A percentile compares a stretch with the other conserved stretches of the same genome.
Evolutionary conservation across 2,888 invertebrate genomes (phyloP).

Genomic region (Clivina fossor): DNA sequence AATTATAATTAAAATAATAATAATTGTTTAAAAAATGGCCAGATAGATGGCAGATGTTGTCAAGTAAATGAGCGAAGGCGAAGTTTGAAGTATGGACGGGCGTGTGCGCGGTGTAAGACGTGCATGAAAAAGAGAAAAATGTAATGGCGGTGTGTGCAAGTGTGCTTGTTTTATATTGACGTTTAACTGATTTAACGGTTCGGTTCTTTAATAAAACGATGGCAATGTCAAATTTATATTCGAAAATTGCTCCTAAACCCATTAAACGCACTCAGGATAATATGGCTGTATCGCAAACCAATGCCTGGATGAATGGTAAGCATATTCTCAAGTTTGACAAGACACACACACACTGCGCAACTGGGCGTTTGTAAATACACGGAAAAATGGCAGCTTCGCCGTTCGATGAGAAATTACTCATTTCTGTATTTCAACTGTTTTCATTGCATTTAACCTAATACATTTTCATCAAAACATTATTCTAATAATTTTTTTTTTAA

Average conservation of each 20-base stretch:
- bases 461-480: too few species aligned
- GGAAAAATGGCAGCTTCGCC: conserved; percentile 32
- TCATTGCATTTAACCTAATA: too few species aligned
- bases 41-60: neutral
- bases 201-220: conserved; percentile 49
- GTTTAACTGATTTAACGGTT: conserved; percentile 25
- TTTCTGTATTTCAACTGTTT: too few species aligned
- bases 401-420: too few species aligned
- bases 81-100: neutral
- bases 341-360: too few species aligned
- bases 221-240: conserved; percentile 77
- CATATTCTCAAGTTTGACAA: conserved; percentile 15
- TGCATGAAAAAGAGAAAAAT: conserved; percentile 4
- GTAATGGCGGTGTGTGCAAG: conserved; percentile 38
- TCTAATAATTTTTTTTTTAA: too few species aligned
- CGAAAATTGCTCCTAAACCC: conserved; percentile 73
- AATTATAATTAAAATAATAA: too few species aligned
- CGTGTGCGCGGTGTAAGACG: conserved; percentile 4
- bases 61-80: too few species aligned
- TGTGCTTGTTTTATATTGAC: conserved; percentile 36
- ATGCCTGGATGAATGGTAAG: conserved; percentile 87
- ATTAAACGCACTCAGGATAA: conserved; percentile 75
- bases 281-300: conserved; percentile 78
- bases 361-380: conserved; percentile 33
- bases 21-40: too few species aligned